Base-by-base conservation (phyloP, 2,888 invertebrate genomes). In the Hydropsyche betteni region DNA sequence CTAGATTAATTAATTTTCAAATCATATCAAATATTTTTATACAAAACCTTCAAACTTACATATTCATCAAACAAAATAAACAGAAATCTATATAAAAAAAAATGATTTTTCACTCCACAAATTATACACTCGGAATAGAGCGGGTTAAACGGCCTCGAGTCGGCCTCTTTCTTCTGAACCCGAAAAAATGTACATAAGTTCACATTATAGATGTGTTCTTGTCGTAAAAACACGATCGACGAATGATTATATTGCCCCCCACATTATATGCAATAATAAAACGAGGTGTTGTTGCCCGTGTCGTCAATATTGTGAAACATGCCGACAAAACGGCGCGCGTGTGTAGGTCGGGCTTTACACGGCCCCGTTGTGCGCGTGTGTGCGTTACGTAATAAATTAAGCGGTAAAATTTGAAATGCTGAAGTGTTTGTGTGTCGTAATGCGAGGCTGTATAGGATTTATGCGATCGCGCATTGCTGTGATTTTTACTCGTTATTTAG, bases 241-340 rank as follows among this genome's bases (percentile, higher is more conserved):
- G 70, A 51, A 70, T 14, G 70, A 70, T 70, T 70, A 70, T 70
- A 70, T 53, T 14, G 70, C 36, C 70, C 52, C 70, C 70, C 50
- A 7, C 50, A 70, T 70, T 53, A 70, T 52, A 52, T 24, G 34
- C 44, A 70, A 70, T 70, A 70, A 70, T 53, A 70, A 52, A 70
- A 70, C 53, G 53, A 53, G 70, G 52, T 70, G 70, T 70, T 70
- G 70, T 70, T 70, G 70, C 70, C 52, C 51, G 51, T 70, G 70
- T 70, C 52, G 70, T 70, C 70, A 69, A 69, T 50, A 50, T 69
- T 69, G 69, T 69, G 69, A 69, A 69, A 69, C 69, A 69, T 44
- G 16, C 33, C 24, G 16, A 61, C 61, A 12, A 55, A 55, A n/a
- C 55, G 8, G 6, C 55, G 58, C 16, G 16, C 8, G 16, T 58